phyloP scores from a whole-genome alignment of 2,888 invertebrate genomes.

The Polymixis flavicincta region DNA sequence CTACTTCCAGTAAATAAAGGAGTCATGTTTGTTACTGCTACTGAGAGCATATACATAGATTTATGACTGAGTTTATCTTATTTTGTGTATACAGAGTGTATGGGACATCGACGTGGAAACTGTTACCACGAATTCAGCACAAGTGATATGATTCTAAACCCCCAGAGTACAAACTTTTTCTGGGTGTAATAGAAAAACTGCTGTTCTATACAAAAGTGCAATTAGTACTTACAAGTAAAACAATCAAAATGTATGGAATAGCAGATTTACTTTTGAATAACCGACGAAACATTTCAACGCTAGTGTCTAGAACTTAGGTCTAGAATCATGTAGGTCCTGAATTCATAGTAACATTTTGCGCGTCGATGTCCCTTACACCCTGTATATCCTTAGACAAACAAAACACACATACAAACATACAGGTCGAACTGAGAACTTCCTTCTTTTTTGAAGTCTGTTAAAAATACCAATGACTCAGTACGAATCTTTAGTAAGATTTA shows the following conservation, averaged over 20 bases:
- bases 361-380: background rate
- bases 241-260: too few species aligned
- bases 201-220: too few species aligned
- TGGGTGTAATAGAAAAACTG: too few species aligned
- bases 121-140: too few species aligned
- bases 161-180: too few species aligned
- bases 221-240: too few species aligned
- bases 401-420: too few species aligned
- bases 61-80: background rate
- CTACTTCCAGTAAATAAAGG: conserved; percentile 10
- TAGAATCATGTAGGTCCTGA: background rate
- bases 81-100: background rate
- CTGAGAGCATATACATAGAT: background rate
- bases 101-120: background rate
- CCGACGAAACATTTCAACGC: too few species aligned
- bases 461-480: conserved; percentile 31
- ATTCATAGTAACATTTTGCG: background rate
- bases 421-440: too few species aligned
- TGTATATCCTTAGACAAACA: background rate
- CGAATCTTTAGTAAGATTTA: conserved; percentile 50
- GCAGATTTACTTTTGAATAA: too few species aligned
- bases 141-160: too few species aligned
- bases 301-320: background rate
- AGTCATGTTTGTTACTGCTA: conserved; percentile 16
- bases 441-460: too few species aligned